A percentile compares a stretch with the other conserved stretches of the same genome.
Conservation (phyloP, 2,888 invertebrate genomes). For the Ganaspis brasiliensis region DNA sequence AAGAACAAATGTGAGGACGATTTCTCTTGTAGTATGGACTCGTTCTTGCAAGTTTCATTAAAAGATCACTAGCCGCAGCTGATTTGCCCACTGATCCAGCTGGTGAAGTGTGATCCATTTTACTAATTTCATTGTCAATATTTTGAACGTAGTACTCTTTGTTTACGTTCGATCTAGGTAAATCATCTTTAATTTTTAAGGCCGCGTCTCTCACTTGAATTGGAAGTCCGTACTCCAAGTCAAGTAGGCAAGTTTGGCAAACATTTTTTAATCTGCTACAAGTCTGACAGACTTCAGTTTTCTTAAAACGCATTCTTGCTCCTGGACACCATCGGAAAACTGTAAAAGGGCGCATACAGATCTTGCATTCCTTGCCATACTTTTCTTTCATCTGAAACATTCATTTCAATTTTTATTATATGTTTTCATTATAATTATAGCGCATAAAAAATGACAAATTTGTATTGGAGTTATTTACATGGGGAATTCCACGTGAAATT, state of each 20-base stretch:
- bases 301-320: conserved; percentile 96
- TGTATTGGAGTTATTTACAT: too few relatives aligned
- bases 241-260: conserved; percentile 96
- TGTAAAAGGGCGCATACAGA: conserved; percentile 96
- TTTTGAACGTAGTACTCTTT: conserved; percentile 97
- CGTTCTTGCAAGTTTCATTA: conserved; percentile 93
- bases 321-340: conserved; percentile 99
- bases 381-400: conserved; percentile 92
- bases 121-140: conserved; percentile 89
- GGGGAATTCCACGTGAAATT: too few relatives aligned
- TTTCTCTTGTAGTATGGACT: conserved; percentile 98
- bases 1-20: conserved; percentile 97
- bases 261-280: conserved; percentile 97
- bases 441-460: too few relatives aligned
- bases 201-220: conserved; percentile 96
- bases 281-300: conserved; percentile 98
- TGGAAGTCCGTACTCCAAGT: conserved; percentile 94
- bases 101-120: conserved; percentile 80
- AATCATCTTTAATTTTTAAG: conserved; percentile 92
- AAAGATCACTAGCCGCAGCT: conserved; percentile 89
- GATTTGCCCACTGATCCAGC: conserved; percentile 86
- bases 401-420: too few relatives aligned
- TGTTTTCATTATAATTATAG: too few relatives aligned
- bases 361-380: conserved; percentile 98
- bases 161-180: conserved; percentile 96